Percentiles rank a stretch among this genome's conserved stretches.
Conservation (phyloP, 1,140 invertebrate species). For the Bombus vancouverensis region DNA sequence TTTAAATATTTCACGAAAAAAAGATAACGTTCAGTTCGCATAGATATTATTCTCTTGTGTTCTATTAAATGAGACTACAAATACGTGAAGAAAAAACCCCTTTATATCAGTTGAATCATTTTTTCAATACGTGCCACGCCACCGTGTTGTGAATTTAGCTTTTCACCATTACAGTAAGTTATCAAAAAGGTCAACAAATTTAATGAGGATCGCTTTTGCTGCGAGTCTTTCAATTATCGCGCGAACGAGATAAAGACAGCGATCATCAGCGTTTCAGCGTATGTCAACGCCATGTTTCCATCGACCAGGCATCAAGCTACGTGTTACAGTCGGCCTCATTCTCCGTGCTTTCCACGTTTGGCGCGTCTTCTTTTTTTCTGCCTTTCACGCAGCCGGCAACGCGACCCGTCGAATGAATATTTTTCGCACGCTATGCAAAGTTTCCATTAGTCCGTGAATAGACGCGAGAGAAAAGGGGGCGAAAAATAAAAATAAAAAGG, state of each 20-base stretch:
- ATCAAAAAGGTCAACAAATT: not conserved
- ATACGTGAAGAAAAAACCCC: no score
- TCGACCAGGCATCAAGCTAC: not conserved
- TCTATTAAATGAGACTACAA: not conserved
- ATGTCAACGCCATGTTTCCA: not conserved
- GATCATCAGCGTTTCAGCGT: not conserved
- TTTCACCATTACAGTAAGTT: no score
- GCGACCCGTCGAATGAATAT: constrained; percentile 5
- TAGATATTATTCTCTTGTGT: not conserved
- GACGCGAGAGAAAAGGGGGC: not conserved
- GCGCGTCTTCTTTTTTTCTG: not conserved
- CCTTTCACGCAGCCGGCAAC: constrained; percentile 11
- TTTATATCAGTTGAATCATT: no score
- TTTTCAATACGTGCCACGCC: no score
- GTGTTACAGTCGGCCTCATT: not conserved
- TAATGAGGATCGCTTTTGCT: not conserved
- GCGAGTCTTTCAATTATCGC: not conserved
- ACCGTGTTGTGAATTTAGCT: no score
- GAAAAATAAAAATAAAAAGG: not conserved
- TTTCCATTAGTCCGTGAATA: constrained; percentile 42
- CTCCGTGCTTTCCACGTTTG: not conserved
- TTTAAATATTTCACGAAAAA: not conserved
- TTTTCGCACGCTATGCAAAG: constrained; percentile 30
- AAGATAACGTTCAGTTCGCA: not conserved
- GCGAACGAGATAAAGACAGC: not conserved